Base-by-base conservation (phyloP, 2,888 invertebrate genomes). In the Eumerus sabulonum region DNA sequence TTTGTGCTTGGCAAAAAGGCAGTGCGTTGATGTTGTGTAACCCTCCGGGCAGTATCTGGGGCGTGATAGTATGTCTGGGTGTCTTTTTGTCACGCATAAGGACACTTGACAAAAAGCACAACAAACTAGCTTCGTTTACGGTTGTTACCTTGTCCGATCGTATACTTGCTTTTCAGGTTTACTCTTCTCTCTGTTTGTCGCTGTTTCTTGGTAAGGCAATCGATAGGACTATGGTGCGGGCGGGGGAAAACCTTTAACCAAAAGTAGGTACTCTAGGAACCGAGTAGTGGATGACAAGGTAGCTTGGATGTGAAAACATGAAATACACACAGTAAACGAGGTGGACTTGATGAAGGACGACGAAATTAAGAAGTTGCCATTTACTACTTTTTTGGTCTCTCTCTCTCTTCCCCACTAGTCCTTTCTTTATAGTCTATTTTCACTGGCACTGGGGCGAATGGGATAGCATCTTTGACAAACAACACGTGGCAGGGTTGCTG, bases 51-150 rank as follows among this genome's bases (percentile, higher is more conserved):
- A 11, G 14, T 27, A 36, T 38, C 27, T 7, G 27, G 27, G 27
- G 27, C 7, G 7, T 7, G 7, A 27, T 27, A 27, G 27, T 27
- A 27, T 27, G 27, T 27, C 7, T 27, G 35, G 18, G n/a, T 38
- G 45, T 12, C 44, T 13, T 73, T 79, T 73, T 79, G 79, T 79
- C 68, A 68, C 59, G 54, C 62, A 53, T 54, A 68, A 68, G 73
- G 59, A 68, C 68, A 70, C 79, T 79, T 60, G 54, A 64, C 63
- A 73, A 79, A 79, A 70, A 60, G 73, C 59, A 79, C 73, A 79
- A 79, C 79, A 79, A 77, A 79, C 68, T 68, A 79, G 73, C 73
- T 73, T 79, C 68, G 79, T 73, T 73, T 79, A 79, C 53, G 79
- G 68, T 68, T 73, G 73, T 73, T 79, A 73, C 79, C 79, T 79